Conservation (phyloP, 2,888 invertebrate species). For the Bhutanitis thaidina region DNA sequence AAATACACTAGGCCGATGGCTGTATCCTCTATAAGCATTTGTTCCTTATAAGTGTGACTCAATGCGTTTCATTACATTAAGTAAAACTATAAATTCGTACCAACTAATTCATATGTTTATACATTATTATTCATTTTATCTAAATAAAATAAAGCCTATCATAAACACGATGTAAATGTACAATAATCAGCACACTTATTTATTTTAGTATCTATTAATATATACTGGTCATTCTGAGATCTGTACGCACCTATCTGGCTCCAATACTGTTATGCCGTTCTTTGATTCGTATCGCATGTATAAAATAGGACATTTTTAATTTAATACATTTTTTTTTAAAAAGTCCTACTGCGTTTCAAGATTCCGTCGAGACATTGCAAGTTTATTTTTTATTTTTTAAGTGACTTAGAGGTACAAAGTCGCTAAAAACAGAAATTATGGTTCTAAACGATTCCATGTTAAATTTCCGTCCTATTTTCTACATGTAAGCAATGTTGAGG, state of each 20-base stretch:
- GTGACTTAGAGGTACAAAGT: too few species aligned
- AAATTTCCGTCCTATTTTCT: constrained; percentile 1
- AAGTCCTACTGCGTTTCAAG: too few species aligned
- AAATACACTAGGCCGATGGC: constrained; percentile 9
- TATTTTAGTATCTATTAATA: constrained; percentile 33
- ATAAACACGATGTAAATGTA: constrained; percentile 47
- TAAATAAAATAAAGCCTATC: constrained; percentile 40
- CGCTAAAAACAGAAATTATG: neutral
- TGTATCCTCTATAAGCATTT: constrained; percentile 39
- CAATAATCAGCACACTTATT: constrained; percentile 44
- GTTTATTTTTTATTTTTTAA: too few species aligned
- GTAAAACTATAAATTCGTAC: constrained; percentile 69
- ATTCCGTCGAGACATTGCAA: too few species aligned
- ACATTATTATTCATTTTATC: constrained; percentile 29
- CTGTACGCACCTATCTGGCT: constrained; percentile 62
- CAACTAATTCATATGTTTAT: constrained; percentile 56
- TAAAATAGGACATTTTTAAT: constrained; percentile 5
- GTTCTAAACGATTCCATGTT: too few species aligned
- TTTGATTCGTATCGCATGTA: constrained; percentile 9
- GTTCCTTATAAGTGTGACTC: constrained; percentile 66
- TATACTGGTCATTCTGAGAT: constrained; percentile 78
- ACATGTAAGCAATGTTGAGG: neutral
- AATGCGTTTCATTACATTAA: constrained; percentile 36
- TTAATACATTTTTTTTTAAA: neutral
- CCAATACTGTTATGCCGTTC: constrained; percentile 51